phyloP scores from a whole-genome alignment of 2,797 vertebrate species.

The Dromococcyx pavoninus region DNA sequence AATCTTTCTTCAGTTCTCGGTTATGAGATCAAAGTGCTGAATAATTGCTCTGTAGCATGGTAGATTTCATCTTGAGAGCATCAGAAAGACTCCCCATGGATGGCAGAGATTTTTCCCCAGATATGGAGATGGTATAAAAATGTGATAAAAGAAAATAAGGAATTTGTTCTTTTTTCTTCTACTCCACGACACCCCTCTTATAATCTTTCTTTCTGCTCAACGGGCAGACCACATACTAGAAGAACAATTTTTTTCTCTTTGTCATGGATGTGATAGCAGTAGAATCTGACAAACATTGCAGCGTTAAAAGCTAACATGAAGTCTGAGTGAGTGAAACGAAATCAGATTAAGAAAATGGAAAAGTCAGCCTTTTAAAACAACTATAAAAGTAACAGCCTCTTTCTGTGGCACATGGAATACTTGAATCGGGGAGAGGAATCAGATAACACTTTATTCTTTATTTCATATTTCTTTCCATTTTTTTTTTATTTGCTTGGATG shows the following conservation, averaged over 20 bases:
- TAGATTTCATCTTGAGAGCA: neutral
- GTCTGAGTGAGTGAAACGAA: neutral
- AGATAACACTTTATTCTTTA: neutral
- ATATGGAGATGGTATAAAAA: neutral
- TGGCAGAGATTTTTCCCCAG: neutral
- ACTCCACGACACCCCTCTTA: neutral
- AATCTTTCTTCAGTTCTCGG: neutral
- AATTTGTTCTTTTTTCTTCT: neutral
- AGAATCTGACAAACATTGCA: neutral
- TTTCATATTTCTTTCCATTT: neutral
- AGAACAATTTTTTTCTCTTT: neutral
- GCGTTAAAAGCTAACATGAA: neutral
- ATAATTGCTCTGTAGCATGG: neutral
- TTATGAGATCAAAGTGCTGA: neutral
- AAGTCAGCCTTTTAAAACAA: neutral
- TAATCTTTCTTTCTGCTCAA: neutral
- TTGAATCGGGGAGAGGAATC: neutral
- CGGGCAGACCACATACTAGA: neutral
- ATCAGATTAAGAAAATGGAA: neutral
- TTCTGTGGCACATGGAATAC: neutral
- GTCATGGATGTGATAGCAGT: neutral
- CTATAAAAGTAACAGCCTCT: neutral
- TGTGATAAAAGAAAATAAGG: neutral
- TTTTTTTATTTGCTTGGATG: neutral
- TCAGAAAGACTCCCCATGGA: neutral